phyloP scores from a whole-genome alignment of 2,888 invertebrate genomes.

The Incurvaria masculella region DNA sequence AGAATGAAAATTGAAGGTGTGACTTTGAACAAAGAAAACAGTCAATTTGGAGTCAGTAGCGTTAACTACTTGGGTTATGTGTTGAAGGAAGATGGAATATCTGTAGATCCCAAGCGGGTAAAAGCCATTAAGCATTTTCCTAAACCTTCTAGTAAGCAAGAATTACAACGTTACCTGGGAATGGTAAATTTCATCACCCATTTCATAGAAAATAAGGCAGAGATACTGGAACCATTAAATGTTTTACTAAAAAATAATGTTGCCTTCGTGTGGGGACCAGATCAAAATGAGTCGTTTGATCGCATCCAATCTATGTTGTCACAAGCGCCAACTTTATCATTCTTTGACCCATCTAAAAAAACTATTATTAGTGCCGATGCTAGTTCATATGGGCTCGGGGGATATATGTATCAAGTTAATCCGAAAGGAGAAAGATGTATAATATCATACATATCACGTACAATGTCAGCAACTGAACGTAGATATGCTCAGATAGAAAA shows the following conservation, averaged over 20 bases:
- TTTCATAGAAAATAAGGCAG: too few relatives aligned
- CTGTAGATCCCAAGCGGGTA: too few relatives aligned
- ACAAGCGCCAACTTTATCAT: background rate
- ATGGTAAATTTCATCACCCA: too few relatives aligned
- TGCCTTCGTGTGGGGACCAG: too few relatives aligned
- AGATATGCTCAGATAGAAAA: constrained; percentile 7
- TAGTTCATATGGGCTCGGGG: background rate
- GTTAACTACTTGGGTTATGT: background rate
- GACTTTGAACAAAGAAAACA: background rate
- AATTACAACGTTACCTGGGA: too few relatives aligned
- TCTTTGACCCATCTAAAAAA: background rate
- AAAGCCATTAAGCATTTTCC: too few relatives aligned
- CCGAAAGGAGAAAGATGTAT: background rate
- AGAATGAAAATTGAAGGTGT: background rate
- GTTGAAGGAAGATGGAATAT: too few relatives aligned
- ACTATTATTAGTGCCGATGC: background rate
- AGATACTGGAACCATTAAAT: too few relatives aligned
- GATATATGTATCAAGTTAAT: background rate
- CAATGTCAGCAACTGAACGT: constrained; percentile 15
- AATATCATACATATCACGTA: background rate
- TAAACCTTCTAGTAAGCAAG: too few relatives aligned
- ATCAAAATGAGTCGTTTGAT: too few relatives aligned
- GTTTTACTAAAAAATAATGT: too few relatives aligned
- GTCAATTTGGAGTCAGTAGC: background rate
- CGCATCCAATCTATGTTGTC: background rate